A percentile compares a stretch with the other conserved stretches of the same genome.
Evolutionary conservation across 2,797 vertebrate genomes (phyloP).

Genomic region (Bryconaethiops microstoma): DNA sequence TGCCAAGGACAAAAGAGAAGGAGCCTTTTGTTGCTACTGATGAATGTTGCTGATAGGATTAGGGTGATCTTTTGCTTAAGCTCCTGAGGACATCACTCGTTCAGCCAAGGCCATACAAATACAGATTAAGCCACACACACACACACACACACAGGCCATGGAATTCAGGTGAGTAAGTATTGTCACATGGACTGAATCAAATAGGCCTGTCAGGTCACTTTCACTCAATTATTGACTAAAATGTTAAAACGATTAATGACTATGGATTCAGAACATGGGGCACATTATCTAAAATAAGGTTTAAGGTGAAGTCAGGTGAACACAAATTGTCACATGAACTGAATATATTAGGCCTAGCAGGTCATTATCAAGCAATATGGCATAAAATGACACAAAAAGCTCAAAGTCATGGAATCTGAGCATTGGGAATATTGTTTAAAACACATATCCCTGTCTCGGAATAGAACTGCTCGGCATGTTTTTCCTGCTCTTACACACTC

Average conservation of each 20-base stretch:
- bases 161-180: conserved; percentile 34
- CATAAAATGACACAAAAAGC: too few relatives aligned
- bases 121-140: conserved; percentile 38
- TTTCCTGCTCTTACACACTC: too few relatives aligned
- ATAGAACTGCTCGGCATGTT: too few relatives aligned
- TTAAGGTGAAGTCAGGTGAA: background rate
- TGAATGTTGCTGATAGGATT: conserved; percentile 44
- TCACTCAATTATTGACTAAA: background rate
- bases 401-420: too few relatives aligned
- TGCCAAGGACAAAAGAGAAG: conserved; percentile 43
- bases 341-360: too few relatives aligned
- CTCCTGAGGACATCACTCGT: conserved; percentile 35
- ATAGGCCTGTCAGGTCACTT: background rate
- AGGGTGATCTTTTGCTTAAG: conserved; percentile 36
- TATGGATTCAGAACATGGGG: background rate
- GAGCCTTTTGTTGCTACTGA: conserved; percentile 33
- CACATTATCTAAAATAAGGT: background rate
- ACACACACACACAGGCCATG: conserved; percentile 9
- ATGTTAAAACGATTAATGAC: background rate
- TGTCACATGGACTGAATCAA: conserved; percentile 4
- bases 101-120: conserved; percentile 29
- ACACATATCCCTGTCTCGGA: too few relatives aligned
- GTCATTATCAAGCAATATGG: too few relatives aligned
- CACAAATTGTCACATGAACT: too few relatives aligned
- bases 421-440: too few relatives aligned